A percentile compares a stretch with the other conserved stretches of the same genome.
phyloP scores from a whole-genome alignment of 2,113 vertebrate species.

The Vimba vimba region DNA sequence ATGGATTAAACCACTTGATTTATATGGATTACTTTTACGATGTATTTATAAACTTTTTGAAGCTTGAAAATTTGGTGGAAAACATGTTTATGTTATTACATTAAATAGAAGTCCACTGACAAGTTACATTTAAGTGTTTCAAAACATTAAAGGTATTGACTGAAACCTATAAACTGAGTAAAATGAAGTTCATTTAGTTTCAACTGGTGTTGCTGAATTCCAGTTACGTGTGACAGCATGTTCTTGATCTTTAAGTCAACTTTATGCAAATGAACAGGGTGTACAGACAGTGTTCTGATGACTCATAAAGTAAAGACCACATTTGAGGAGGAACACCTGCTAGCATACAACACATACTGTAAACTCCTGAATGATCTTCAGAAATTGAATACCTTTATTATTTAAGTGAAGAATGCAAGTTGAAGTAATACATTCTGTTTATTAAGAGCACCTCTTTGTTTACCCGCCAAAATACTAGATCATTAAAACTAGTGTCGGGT shows the following conservation, averaged over 20 bases:
- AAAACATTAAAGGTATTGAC: background rate
- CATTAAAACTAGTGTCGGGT: constrained; percentile 11
- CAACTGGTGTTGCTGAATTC: background rate
- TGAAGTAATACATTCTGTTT: background rate
- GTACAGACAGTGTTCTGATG: background rate
- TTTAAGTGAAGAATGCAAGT: no score
- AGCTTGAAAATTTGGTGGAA: no score
- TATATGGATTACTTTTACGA: no score
- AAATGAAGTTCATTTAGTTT: background rate
- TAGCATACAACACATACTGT: background rate
- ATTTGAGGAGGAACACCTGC: background rate
- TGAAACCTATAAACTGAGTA: background rate
- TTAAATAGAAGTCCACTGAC: background rate
- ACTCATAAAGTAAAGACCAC: background rate
- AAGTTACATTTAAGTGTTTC: background rate
- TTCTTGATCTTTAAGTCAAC: constrained; percentile 2
- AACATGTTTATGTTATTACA: no score
- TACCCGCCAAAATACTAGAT: background rate
- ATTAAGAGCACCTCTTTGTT: background rate
- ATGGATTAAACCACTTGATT: no score
- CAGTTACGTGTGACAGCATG: background rate
- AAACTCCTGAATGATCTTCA: background rate
- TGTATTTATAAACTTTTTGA: no score
- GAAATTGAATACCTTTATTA: background rate
- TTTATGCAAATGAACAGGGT: background rate